These are phyloP conservation scores for Calcarius lapponicus DNA, from an alignment of 2,797 vertebrate genomes.

Conservation along the genomic window DNA sequence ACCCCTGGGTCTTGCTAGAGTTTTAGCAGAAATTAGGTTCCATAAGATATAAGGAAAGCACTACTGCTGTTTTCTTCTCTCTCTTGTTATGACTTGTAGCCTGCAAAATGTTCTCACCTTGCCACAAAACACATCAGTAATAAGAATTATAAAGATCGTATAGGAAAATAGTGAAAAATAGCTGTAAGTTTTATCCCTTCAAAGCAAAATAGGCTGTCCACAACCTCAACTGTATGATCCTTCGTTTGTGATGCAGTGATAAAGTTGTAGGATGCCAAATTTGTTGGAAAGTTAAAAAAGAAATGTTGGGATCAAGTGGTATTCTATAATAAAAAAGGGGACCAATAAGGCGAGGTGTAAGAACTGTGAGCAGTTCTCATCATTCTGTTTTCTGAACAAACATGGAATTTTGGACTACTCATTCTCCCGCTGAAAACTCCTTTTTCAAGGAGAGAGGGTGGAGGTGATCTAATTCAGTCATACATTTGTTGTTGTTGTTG, in stretches of 20 bases:
- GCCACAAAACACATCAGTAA: not conserved
- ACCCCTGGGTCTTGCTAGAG: not conserved
- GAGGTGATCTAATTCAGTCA: not conserved
- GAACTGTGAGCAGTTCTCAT: not conserved
- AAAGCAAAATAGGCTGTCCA: not conserved
- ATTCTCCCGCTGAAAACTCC: not conserved
- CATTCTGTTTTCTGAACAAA: not conserved
- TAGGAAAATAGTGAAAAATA: not conserved
- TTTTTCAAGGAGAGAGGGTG: not conserved
- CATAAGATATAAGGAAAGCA: not conserved
- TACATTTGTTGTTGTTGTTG: fast-evolving
- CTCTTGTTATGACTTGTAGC: not conserved
- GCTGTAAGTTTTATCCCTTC: not conserved
- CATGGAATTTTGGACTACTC: not conserved
- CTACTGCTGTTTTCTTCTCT: not conserved
- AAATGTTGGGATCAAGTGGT: not conserved
- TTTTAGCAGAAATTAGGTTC: not conserved
- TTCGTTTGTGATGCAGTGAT: not conserved
- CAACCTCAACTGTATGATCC: not conserved
- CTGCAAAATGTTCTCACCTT: not conserved
- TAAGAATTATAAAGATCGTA: not conserved
- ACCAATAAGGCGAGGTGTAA: not conserved
- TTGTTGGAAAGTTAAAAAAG: not conserved
- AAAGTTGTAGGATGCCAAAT: not conserved
- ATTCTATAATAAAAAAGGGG: not conserved